These are phyloP conservation scores for Manis javanica DNA, from an alignment of 2,797 vertebrate genomes.

Conservation along the genomic window DNA sequence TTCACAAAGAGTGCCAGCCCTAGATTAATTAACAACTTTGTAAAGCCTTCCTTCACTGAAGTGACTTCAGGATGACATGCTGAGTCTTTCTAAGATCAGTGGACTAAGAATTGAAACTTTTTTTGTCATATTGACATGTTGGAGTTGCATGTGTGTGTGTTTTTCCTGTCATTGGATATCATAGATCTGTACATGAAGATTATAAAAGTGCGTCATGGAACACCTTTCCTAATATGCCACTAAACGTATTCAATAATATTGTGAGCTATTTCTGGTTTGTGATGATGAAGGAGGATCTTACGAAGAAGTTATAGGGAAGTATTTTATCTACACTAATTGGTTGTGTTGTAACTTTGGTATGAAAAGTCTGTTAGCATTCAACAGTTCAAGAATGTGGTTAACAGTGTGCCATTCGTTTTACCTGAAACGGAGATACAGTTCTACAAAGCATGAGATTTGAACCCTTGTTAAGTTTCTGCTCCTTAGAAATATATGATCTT, in stretches of 20 bases:
- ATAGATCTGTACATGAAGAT: not conserved
- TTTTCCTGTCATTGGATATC: not conserved
- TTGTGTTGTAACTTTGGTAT: constrained; percentile 14
- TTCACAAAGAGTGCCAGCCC: constrained; percentile 63
- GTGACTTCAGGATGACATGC: constrained; percentile 57
- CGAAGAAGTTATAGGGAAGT: not conserved
- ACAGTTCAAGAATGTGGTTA: not conserved
- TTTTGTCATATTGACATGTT: constrained; percentile 23
- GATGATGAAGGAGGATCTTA: not conserved
- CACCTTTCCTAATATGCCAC: not conserved
- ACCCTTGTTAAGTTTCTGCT: not conserved
- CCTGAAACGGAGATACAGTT: not conserved
- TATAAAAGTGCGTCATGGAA: not conserved
- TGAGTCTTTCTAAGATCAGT: constrained; percentile 62
- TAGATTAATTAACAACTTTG: constrained; percentile 77
- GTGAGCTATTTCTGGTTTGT: constrained; percentile 7
- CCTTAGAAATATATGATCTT: constrained; percentile 10
- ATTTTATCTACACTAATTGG: not conserved
- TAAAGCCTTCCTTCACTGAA: constrained; percentile 66
- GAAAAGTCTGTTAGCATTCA: not conserved
- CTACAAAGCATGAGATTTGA: not conserved
- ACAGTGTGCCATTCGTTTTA: not conserved
- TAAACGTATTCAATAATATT: constrained; percentile 40
- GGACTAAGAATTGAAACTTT: constrained; percentile 38
- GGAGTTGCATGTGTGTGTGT: not conserved